These are phyloP conservation scores for Morus bassanus DNA, from an alignment of 2,797 vertebrate genomes.

Conservation along the genomic window DNA sequence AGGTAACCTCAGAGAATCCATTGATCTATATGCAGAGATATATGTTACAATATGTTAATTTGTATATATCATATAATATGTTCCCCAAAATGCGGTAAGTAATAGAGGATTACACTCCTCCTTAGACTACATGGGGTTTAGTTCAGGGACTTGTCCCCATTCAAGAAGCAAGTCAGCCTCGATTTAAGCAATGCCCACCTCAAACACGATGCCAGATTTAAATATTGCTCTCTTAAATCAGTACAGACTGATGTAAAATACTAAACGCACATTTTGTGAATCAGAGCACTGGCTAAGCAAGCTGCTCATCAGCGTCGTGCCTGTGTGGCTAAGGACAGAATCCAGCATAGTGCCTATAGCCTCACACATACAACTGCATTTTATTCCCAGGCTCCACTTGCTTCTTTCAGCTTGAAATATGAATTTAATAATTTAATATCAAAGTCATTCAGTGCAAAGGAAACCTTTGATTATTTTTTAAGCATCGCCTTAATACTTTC, in stretches of 20 bases:
- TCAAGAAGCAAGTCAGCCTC: neutral
- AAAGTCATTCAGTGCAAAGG: neutral
- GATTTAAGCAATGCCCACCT: neutral
- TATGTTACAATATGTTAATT: too few relatives aligned
- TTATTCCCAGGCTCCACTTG: neutral
- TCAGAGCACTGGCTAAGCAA: too few relatives aligned
- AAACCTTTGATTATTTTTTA: neutral
- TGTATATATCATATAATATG: neutral
- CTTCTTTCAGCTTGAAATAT: neutral
- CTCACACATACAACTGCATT: neutral
- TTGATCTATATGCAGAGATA: neutral
- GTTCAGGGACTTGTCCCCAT: neutral
- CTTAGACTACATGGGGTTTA: neutral
- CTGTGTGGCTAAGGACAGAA: neutral
- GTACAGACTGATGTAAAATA: neutral
- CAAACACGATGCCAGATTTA: neutral
- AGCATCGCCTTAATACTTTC: neutral
- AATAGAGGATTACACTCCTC: neutral
- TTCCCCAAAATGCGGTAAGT: neutral
- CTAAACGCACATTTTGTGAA: neutral
- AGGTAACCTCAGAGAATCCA: neutral
- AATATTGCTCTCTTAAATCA: neutral
- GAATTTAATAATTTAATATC: neutral
- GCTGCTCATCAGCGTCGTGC: rapidly evolving
- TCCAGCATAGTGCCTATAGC: neutral